Percentiles rank a stretch among this genome's conserved stretches.
phyloP scores from a whole-genome alignment of 2,888 invertebrate genomes.

The Tenthredo mesomela region DNA sequence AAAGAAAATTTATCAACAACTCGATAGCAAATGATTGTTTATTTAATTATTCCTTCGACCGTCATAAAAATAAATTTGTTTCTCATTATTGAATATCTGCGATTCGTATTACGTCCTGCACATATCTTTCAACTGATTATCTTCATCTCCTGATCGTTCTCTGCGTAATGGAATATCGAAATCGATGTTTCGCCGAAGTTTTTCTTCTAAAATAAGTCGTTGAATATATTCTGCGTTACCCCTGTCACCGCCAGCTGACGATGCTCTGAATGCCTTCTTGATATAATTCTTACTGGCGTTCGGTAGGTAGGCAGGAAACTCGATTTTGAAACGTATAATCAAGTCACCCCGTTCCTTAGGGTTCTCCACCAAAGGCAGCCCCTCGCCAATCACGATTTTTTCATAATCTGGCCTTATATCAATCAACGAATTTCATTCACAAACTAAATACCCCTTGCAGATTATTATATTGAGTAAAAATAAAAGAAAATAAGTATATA shows the following conservation, averaged over 20 bases:
- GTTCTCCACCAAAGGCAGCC: conserved; percentile 85
- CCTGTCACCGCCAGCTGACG: conserved; percentile 50
- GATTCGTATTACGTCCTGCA: conserved; percentile 52
- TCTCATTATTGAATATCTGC: not conserved
- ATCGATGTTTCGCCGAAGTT: conserved; percentile 67
- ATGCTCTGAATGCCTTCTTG: conserved; percentile 67
- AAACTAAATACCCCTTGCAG: not conserved
- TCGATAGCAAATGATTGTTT: not conserved
- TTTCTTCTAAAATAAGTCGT: conserved; percentile 63
- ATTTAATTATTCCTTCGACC: not conserved
- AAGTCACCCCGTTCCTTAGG: conserved; percentile 85
- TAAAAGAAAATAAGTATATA: conserved; percentile 53
- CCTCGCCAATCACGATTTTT: conserved; percentile 86
- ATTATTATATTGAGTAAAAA: conserved; percentile 31
- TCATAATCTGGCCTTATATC: conserved; percentile 81
- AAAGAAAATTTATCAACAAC: not conserved
- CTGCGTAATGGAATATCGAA: conserved; percentile 62
- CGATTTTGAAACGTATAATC: conserved; percentile 84
- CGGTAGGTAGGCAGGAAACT: conserved; percentile 81
- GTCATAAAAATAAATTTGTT: not conserved
- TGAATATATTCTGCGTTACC: conserved; percentile 63
- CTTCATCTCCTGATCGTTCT: conserved; percentile 57
- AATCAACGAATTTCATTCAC: conserved; percentile 54
- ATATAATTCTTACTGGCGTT: conserved; percentile 76
- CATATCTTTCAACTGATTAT: conserved; percentile 57